Evolutionary conservation across 2,888 invertebrate species (phyloP).

Genomic region (Hylaea fasciaria): DNA sequence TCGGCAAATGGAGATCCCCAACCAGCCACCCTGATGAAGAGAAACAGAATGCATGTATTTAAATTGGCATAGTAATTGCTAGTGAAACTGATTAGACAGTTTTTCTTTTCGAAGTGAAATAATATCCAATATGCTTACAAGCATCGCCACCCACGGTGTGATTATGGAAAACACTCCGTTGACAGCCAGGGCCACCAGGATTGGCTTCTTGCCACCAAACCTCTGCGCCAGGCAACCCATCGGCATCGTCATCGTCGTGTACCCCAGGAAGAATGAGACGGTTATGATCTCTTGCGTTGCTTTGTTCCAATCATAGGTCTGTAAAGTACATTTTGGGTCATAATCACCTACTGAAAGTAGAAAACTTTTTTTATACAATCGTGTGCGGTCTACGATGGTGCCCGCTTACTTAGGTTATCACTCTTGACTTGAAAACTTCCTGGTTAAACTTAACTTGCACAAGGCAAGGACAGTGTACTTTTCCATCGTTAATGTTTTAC

Average conservation of each 20-base stretch:
- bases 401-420: too few species aligned
- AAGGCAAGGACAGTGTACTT: too few species aligned
- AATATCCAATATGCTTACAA: constrained; percentile 53
- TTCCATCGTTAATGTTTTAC: too few species aligned
- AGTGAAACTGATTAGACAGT: too few species aligned
- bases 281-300: constrained; percentile 68
- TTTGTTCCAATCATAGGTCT: constrained; percentile 70
- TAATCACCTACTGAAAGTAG: not conserved
- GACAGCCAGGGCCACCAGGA: constrained; percentile 67
- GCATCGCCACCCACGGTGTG: constrained; percentile 65
- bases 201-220: constrained; percentile 86
- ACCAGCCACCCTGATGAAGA: constrained; percentile 67
- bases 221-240: constrained; percentile 85
- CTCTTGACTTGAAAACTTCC: too few species aligned
- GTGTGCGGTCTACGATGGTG: too few species aligned
- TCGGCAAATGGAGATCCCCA: constrained; percentile 86
- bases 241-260: constrained; percentile 79
- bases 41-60: not conserved
- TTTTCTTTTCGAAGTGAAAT: too few species aligned
- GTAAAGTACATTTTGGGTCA: constrained; percentile 28
- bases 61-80: too few species aligned
- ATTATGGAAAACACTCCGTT: constrained; percentile 63
- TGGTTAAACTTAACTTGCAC: too few species aligned
- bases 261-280: constrained; percentile 84
- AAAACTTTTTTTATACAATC: too few species aligned